Conservation (phyloP, 2,113 vertebrate species). For the Notiomystis cincta region DNA sequence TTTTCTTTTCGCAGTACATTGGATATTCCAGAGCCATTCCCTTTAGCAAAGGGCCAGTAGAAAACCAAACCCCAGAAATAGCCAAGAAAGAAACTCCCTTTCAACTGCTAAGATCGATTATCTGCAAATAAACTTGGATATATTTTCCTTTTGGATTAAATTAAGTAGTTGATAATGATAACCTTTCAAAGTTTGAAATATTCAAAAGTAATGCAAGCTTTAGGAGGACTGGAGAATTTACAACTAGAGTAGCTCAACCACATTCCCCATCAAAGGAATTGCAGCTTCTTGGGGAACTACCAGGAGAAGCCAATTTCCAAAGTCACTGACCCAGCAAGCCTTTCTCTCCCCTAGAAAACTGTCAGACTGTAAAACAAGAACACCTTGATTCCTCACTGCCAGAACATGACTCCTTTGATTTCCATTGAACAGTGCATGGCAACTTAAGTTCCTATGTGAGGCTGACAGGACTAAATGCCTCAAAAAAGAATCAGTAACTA, state of each 20-base stretch:
- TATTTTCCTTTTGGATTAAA: not conserved
- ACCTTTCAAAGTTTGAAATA: not conserved
- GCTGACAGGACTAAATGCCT: not conserved
- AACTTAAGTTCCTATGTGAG: not conserved
- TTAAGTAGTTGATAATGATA: not conserved
- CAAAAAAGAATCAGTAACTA: not conserved
- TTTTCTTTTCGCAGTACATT: not conserved
- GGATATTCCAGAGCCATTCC: not conserved
- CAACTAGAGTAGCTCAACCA: not conserved
- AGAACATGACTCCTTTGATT: not conserved
- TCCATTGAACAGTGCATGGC: accelerated
- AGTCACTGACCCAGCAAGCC: not conserved
- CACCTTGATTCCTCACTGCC: not conserved
- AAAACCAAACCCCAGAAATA: not conserved
- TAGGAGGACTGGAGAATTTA: not conserved
- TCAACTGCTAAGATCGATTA: not conserved
- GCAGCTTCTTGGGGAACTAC: not conserved
- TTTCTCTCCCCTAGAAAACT: not conserved
- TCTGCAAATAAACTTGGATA: not conserved
- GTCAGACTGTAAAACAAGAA: not conserved
- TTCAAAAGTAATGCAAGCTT: not conserved
- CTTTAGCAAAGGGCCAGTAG: not conserved
- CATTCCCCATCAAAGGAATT: not conserved
- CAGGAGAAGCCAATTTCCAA: not conserved
- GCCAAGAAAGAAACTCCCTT: not conserved